Conservation (phyloP, 2,113 vertebrate species). For the Cygnus buccinator region DNA sequence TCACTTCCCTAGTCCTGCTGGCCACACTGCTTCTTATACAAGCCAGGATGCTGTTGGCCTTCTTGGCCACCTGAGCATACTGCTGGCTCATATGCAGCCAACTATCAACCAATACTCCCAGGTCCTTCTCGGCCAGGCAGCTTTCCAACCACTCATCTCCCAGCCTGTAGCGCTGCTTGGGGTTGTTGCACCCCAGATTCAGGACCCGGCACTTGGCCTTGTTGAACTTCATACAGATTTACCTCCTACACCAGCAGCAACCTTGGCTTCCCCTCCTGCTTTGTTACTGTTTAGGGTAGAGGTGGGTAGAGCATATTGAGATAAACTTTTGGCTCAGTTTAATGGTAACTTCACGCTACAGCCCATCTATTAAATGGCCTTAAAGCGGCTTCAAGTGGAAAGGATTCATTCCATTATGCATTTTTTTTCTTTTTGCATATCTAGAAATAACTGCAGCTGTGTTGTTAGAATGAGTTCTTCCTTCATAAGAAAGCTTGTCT, state of each 20-base stretch:
- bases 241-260: not conserved
- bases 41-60: too few species aligned
- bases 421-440: not conserved
- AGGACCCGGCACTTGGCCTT: too few species aligned
- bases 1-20: too few species aligned
- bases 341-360: not conserved
- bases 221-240: not conserved
- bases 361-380: not conserved
- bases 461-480: not conserved
- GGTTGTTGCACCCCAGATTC: too few species aligned
- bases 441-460: not conserved
- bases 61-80: too few species aligned
- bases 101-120: too few species aligned
- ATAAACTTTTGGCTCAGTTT: constrained; percentile 25
- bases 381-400: not conserved
- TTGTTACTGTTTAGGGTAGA: constrained; percentile 7
- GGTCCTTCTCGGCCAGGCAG: too few species aligned
- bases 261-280: not conserved
- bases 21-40: too few species aligned
- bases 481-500: not conserved
- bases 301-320: not conserved
- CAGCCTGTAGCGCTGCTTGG: too few species aligned
- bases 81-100: too few species aligned
- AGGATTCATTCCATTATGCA: not conserved
- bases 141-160: too few species aligned